phyloP scores from a whole-genome alignment of 2,797 vertebrate genomes.

The Intellagama lesueurii region DNA sequence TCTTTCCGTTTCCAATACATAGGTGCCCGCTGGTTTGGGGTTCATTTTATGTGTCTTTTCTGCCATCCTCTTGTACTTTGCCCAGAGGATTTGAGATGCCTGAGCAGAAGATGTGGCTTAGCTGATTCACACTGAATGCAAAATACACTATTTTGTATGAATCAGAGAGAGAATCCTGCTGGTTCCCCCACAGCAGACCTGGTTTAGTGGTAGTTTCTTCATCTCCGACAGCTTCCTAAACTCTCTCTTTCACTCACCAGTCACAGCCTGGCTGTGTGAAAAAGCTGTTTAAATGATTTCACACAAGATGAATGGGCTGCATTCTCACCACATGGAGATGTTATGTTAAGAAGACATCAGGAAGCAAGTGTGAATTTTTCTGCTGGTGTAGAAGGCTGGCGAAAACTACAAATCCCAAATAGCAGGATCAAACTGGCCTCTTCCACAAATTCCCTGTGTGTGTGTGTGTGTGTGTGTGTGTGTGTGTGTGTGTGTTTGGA shows the following conservation, averaged over 20 bases:
- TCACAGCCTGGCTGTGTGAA: background rate
- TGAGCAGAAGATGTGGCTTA: background rate
- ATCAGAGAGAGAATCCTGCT: background rate
- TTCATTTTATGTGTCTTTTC: background rate
- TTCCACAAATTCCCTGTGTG: background rate
- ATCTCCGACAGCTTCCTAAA: slow-evolving; percentile 7
- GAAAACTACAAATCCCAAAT: background rate
- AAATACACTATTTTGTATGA: background rate
- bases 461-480: background rate
- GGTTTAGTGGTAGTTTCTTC: background rate
- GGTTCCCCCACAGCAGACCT: background rate
- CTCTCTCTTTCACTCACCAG: background rate
- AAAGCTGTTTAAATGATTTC: background rate
- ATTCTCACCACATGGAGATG: background rate
- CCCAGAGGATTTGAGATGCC: too few relatives aligned
- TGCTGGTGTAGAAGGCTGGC: background rate
- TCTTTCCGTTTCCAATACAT: background rate
- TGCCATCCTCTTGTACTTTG: background rate
- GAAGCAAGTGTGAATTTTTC: background rate
- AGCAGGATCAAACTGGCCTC: background rate
- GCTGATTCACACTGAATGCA: background rate
- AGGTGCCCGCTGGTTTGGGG: background rate
- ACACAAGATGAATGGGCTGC: background rate
- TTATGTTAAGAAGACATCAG: background rate
- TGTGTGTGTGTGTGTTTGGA: too few relatives aligned